These are phyloP conservation scores for Ahaetulla prasina DNA, from an alignment of 2,113 vertebrate genomes.

Conservation along the genomic window DNA sequence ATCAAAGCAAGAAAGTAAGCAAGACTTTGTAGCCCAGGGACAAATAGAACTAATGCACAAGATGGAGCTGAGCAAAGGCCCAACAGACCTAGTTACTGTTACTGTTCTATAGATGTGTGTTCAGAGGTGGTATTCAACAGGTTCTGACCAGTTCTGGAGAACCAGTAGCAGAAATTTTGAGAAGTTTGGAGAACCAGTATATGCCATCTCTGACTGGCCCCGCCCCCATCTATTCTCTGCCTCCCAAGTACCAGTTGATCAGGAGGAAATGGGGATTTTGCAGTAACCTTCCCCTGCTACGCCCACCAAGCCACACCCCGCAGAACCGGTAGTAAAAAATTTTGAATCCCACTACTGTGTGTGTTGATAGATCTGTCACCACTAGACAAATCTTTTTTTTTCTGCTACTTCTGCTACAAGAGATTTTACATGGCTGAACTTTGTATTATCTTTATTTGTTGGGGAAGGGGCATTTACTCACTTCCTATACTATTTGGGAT, in stretches of 20 bases:
- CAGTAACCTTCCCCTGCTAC: too few relatives aligned
- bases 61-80: background rate
- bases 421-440: background rate
- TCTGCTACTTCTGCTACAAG: background rate
- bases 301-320: too few relatives aligned
- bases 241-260: too few relatives aligned
- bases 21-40: background rate
- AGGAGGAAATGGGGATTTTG: too few relatives aligned
- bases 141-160: too few relatives aligned
- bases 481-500: background rate
- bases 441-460: background rate
- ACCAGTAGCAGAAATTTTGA: too few relatives aligned
- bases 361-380: background rate
- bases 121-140: background rate
- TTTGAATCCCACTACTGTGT: background rate
- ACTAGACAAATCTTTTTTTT: background rate
- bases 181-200: too few relatives aligned
- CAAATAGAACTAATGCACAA: background rate
- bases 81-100: background rate
- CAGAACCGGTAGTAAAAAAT: too few relatives aligned
- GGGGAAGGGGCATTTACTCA: background rate
- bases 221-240: too few relatives aligned
- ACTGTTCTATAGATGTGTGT: background rate
- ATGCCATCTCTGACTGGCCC: too few relatives aligned
- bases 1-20: background rate